Base-by-base conservation (phyloP, 2,797 vertebrate genomes). In the Aldrovandia affinis region DNA sequence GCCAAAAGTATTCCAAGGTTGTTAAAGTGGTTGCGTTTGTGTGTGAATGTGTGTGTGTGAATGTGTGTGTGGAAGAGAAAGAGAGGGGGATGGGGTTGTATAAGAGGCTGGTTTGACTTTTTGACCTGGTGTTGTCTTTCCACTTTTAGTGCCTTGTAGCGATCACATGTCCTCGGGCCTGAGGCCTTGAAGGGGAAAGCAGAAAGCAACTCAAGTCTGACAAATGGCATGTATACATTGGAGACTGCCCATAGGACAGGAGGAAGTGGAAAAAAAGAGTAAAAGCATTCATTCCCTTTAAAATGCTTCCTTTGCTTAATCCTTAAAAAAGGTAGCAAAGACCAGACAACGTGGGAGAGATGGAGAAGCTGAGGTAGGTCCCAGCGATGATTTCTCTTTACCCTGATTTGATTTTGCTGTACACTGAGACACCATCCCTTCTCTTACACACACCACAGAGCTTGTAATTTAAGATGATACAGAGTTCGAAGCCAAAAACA, bases 81-180 rank as follows among this genome's bases (percentile, higher is more conserved):
- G 33, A 25, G 73, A 30, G 42, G 25, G 14, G 18, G 33, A 44
- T 55, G 9, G 52, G 25, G 39, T 42, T 73, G 68, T 73, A 73
- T 39, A 73, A 73, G 68, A 73, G 36, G 36, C 33, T 25, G 33
- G 33, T 73, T 36, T 73, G 68, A 73, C 68, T 73, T 42, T 42
- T 73, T 73, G 68, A 73, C 68, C 68, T 7, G 33, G 68, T 73
- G 68, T 73, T 73, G 68, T 73, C 68, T 73, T 73, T 75, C 70
- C 70, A 75, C 70, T 75, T 44, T 75, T 36, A 75, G 39, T 73
- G 39, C 33, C 70, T 36, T 25, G 15, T 20, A 44, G 70, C 39
- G 70, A 75, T 75, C 22, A 39, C 70, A 25, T 75, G 12, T 42
- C 70, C 70, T 44, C 39, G 14, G 68, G 68, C 68, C 68, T 42